Evolutionary conservation across 2,113 vertebrate genomes (phyloP).

Genomic region (Mobula birostris): DNA sequence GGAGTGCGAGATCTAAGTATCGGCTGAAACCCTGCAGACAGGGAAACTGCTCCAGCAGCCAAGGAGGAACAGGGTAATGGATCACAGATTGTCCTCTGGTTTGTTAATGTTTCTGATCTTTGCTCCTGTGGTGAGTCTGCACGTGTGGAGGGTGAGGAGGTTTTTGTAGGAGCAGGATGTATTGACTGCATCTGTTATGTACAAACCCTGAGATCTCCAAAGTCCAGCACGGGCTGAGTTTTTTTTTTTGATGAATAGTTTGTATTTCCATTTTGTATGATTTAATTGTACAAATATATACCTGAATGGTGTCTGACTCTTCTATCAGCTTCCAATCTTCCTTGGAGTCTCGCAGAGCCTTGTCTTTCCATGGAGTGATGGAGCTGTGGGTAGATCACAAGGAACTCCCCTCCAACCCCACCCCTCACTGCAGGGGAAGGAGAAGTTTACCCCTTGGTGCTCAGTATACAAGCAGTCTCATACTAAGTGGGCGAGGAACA

Average conservation of each 20-base stretch:
- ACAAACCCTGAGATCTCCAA: background rate
- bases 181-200: background rate
- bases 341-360: too few relatives aligned
- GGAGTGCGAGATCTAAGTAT: background rate
- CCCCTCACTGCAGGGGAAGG: too few relatives aligned
- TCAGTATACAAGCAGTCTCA: background rate
- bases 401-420: too few relatives aligned
- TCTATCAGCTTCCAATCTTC: background rate
- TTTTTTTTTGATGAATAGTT: conserved; percentile 11
- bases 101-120: background rate
- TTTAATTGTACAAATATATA: conserved; percentile 31
- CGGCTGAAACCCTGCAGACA: background rate
- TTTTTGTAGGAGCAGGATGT: too few relatives aligned
- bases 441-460: background rate
- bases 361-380: too few relatives aligned
- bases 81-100: background rate
- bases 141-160: background rate
- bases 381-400: too few relatives aligned
- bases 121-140: background rate
- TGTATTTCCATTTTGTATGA: conserved; percentile 35
- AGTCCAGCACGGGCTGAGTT: background rate
- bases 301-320: background rate
- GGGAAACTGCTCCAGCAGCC: too few relatives aligned
- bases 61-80: background rate
- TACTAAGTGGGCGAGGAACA: too few relatives aligned